phyloP scores from a whole-genome alignment of 1,140 invertebrate species.

The Pararge aegeria region DNA sequence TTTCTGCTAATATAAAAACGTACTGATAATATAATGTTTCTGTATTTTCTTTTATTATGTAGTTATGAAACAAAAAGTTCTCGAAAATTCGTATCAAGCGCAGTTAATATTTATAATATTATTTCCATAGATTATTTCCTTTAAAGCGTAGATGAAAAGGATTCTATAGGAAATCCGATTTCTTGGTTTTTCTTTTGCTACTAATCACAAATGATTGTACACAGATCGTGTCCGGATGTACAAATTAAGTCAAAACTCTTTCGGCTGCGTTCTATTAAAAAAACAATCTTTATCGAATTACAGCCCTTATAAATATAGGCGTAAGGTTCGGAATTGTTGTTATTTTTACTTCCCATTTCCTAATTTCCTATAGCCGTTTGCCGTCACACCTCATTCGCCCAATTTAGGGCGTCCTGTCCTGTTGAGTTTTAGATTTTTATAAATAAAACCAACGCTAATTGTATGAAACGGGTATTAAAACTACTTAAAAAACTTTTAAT shows the following conservation, averaged over 20 bases:
- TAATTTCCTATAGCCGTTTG: slow-evolving; percentile 43
- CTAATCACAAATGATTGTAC: slow-evolving; percentile 37
- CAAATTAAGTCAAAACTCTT: slow-evolving; percentile 43
- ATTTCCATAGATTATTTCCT: not conserved
- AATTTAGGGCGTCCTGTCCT: slow-evolving; percentile 58
- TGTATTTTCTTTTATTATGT: no score
- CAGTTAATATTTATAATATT: not conserved
- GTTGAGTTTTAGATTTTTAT: slow-evolving; percentile 30
- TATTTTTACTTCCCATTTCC: slow-evolving; percentile 34
- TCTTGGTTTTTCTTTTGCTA: slow-evolving; percentile 16
- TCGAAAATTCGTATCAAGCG: no score
- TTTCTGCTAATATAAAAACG: no score
- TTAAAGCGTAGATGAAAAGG: slow-evolving; percentile 28
- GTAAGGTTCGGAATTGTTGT: slow-evolving; percentile 23
- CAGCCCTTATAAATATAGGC: slow-evolving; percentile 21
- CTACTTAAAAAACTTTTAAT: not conserved
- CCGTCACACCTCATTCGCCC: slow-evolving; percentile 56
- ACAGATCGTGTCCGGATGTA: slow-evolving; percentile 36
- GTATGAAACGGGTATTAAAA: slow-evolving; percentile 1
- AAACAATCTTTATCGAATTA: slow-evolving; percentile 15
- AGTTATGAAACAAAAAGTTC: no score
- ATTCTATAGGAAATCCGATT: slow-evolving; percentile 33
- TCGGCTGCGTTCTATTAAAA: slow-evolving; percentile 18
- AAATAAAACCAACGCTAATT: slow-evolving; percentile 27
- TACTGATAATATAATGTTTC: no score